These are phyloP conservation scores for Leptopilina clavipes DNA, from an alignment of 1,140 invertebrate genomes.

Conservation along the genomic window DNA sequence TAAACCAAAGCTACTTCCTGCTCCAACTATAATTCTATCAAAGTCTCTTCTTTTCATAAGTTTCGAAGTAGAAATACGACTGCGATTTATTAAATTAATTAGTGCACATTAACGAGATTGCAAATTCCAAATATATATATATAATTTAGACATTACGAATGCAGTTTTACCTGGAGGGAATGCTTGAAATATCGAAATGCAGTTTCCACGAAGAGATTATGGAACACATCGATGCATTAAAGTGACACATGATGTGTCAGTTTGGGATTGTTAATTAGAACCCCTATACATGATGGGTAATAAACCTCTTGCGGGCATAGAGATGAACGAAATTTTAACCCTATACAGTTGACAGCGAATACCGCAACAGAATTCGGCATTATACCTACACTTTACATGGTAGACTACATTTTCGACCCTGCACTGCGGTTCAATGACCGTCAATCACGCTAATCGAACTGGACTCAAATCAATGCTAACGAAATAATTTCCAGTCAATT, in stretches of 20 bases:
- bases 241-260: not conserved
- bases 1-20: not conserved
- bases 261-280: conserved; percentile 4
- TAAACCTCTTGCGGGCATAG: not conserved
- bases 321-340: not conserved
- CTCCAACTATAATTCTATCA: not conserved
- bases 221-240: not conserved
- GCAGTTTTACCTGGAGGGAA: too few species aligned
- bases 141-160: too few species aligned
- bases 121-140: too few species aligned
- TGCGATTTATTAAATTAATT: not conserved
- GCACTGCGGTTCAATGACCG: not conserved
- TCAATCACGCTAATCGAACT: not conserved
- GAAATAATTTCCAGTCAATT: not conserved
- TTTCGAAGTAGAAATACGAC: not conserved
- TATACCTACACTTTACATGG: not conserved
- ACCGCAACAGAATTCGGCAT: conserved; percentile 6
- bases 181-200: not conserved
- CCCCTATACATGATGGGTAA: not conserved
- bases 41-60: not conserved
- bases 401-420: not conserved
- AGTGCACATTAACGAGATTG: too few species aligned
- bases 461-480: not conserved
- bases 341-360: not conserved
- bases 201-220: not conserved